Base-by-base conservation (phyloP, 1,140 invertebrate species). In the Heterodera schachtii region DNA sequence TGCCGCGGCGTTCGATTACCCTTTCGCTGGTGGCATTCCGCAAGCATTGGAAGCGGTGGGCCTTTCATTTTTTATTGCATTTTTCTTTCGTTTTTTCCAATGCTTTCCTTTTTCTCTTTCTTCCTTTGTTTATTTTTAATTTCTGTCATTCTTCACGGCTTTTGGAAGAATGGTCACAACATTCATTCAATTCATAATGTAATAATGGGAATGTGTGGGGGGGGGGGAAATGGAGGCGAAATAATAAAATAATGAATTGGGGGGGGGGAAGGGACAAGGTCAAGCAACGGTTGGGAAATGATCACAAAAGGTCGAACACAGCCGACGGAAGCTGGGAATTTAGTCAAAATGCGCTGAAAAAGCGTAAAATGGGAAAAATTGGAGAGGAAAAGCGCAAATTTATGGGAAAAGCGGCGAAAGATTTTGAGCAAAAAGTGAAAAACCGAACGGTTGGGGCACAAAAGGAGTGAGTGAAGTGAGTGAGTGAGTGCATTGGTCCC, bases 91-190 rank as follows among this genome's bases (percentile, higher is more conserved):
- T 46, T 71, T 71, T 71, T 19, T 3, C 31, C 69, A 71, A 71
- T 16, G 31, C 21, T 31, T 31, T 71, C 16, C 3, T 6, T 71
- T 71, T 71, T 60, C 57, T 60, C 19, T 16, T 60, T 19, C 19
- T 60, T 60, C 19, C 19, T 60, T 16, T 19, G 11, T 60, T 60
- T 60, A 16, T 60, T 19, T 60, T 19, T 60, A 16, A 16, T 60
- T 60, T 60, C 57, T 19, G 57, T 64, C 57, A 71, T 71, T 71
- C 69, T 71, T 71, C 69, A 46, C 69, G 69, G 44, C 69, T 71
- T 71, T 71, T 71, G 69, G 69, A 71, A 71, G 69, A 71, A 71
- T 71, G 31, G 41, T 64, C 57, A 64, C 57, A 64, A 64, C 57
- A 64, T 19, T 31, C 31, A 31, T 31, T 31, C 31, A 31, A 64